Percentiles rank a stretch among this genome's conserved stretches.
These are phyloP conservation scores for Drosophila sulfurigaster DNA, from an alignment of 1,140 invertebrate genomes.

Conservation along the genomic window DNA sequence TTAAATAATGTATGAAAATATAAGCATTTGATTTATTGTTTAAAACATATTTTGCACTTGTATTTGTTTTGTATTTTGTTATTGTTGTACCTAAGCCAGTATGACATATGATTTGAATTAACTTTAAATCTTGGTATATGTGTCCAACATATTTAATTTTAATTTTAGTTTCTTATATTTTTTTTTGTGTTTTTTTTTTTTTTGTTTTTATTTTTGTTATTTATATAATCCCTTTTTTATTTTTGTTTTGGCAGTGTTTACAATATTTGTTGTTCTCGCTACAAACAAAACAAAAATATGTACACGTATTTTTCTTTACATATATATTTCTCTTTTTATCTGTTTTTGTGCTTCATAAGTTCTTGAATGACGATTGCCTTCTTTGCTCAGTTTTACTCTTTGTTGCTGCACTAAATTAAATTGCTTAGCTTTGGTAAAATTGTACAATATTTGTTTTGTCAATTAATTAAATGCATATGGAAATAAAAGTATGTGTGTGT, in stretches of 20 bases:
- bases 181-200: slow-evolving; percentile 42
- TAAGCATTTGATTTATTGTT: slow-evolving; percentile 62
- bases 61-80: slow-evolving; percentile 60
- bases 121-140: slow-evolving; percentile 46
- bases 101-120: slow-evolving; percentile 39
- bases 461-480: slow-evolving; percentile 57
- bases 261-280: slow-evolving; percentile 45
- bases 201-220: slow-evolving; percentile 25
- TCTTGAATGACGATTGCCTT: slow-evolving; percentile 27
- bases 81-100: slow-evolving; percentile 36
- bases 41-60: slow-evolving; percentile 84
- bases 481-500: slow-evolving; percentile 15
- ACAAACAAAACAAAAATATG: slow-evolving; percentile 61
- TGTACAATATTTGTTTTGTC: slow-evolving; percentile 65
- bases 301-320: slow-evolving; percentile 25
- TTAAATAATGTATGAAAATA: slow-evolving; percentile 47
- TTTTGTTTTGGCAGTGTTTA: slow-evolving; percentile 80
- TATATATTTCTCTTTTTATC: slow-evolving; percentile 15
- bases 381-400: slow-evolving; percentile 31
- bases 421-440: slow-evolving; percentile 78
- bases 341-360: slow-evolving; percentile 26
- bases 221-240: slow-evolving; percentile 29
- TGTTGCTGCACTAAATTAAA: slow-evolving; percentile 48
- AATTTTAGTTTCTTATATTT: slow-evolving; percentile 41
- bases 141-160: slow-evolving; percentile 25